phyloP scores from a whole-genome alignment of 2,888 invertebrate species.

The Plemyria rubiginata region DNA sequence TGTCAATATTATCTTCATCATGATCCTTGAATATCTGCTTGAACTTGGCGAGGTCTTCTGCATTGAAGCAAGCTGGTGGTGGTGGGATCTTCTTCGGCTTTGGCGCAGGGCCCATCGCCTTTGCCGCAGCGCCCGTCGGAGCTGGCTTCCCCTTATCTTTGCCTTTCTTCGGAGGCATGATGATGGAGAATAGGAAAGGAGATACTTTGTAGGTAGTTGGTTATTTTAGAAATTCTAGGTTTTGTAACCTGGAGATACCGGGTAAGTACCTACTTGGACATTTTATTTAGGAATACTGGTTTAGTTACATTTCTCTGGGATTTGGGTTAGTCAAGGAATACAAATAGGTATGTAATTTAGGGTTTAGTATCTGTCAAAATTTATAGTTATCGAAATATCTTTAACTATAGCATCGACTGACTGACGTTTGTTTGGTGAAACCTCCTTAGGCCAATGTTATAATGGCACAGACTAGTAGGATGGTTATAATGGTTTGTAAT shows the following conservation, averaged over 20 bases:
- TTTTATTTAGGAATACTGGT: too few relatives aligned
- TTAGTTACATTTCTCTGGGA: conserved; percentile 1
- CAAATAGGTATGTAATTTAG: too few relatives aligned
- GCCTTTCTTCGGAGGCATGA: conserved; percentile 65
- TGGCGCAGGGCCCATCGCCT: conserved; percentile 54
- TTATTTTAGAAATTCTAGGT: not conserved
- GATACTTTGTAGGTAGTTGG: not conserved
- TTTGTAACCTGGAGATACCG: too few relatives aligned
- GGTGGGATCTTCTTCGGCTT: conserved; percentile 73
- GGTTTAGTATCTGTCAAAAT: not conserved
- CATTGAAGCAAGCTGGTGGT: conserved; percentile 70
- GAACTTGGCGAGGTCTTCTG: conserved; percentile 65
- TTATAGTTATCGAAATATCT: too few relatives aligned
- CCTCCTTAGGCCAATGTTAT: not conserved
- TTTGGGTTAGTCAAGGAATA: too few relatives aligned
- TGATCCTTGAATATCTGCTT: conserved; percentile 67
- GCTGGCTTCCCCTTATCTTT: conserved; percentile 47
- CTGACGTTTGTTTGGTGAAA: too few relatives aligned
- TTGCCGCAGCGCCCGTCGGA: conserved; percentile 25
- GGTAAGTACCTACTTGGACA: too few relatives aligned
- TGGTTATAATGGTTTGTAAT: too few relatives aligned
- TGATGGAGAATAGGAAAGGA: conserved; percentile 5
- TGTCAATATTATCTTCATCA: conserved; percentile 73
- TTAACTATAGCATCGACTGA: too few relatives aligned
- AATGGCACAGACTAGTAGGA: too few relatives aligned